Evolutionary conservation across 2,888 invertebrate genomes (phyloP), one percentile per base, ranked within the genome.

Genomic region (Temnothorax rugatulus): DNA sequence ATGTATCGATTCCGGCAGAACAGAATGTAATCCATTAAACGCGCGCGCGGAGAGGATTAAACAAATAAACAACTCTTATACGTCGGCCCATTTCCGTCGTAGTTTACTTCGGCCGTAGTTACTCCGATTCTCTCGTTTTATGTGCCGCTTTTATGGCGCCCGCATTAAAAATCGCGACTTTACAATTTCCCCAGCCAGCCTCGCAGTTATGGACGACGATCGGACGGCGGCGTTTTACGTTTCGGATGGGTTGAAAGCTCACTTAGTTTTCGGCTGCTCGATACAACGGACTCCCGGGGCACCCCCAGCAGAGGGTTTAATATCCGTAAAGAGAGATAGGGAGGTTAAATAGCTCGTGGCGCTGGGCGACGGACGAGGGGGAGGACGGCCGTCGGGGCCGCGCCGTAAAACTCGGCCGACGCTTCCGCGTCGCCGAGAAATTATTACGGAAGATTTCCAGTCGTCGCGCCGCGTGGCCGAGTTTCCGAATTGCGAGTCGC

Each of bases 251-350:
- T 73, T 71, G 59, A 73, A 38, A 73, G 79, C 34, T 13, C 47
- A 73, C 34, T 71, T 50, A 38, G 59, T 71, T 81, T 73, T 81
- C 59, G 79, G 73, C 79, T 81, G 71, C 47, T 81, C 73, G 79
- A 71, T 81, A 81, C 79, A 81, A 73, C 73, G 47, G 34, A 57
- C 44, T 44, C 47, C 8, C 34, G 34, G 34, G 34, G 7, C 21
- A 11, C 76, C 18, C 15, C 47, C 44, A 41, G 21, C 47, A 18
- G 44, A 57, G 59, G n/a, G n/a, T 81, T 81, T 81, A 81, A 81
- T 81, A 81, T 81, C 71, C 79, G 59, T 81, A 81, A 81, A 81
- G 73, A 79, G 57, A 71, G 44, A 79, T 47, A 57, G 69, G 79
- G 21, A 44, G 79, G 57, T 79, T 79, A 79, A 79, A 79, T 71